These are phyloP conservation scores for Eueides isabella DNA, from an alignment of 1,140 invertebrate species.

Conservation along the genomic window DNA sequence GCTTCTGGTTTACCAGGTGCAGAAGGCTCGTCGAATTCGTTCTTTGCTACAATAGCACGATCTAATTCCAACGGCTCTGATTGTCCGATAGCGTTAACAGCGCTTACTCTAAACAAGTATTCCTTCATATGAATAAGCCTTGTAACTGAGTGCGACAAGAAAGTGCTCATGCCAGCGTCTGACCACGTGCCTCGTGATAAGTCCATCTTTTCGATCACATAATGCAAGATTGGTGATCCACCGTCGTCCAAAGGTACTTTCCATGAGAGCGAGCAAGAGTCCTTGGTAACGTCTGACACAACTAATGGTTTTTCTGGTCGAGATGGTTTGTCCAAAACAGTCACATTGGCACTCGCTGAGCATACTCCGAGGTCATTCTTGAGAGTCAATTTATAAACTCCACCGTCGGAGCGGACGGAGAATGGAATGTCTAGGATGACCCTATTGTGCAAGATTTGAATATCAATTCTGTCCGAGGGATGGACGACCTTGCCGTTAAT, in stretches of 20 bases:
- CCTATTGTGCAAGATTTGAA: constrained; percentile 88
- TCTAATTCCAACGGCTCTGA: constrained; percentile 94
- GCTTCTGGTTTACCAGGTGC: constrained; percentile 94
- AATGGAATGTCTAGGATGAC: constrained; percentile 94
- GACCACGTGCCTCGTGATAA: constrained; percentile 96
- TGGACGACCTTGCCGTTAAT: constrained; percentile 91
- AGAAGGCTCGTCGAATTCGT: constrained; percentile 96
- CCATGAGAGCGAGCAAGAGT: constrained; percentile 94
- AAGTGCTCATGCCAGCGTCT: constrained; percentile 94
- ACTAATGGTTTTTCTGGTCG: constrained; percentile 93
- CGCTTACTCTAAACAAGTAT: constrained; percentile 95
- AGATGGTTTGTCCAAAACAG: constrained; percentile 94
- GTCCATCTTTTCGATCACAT: constrained; percentile 99
- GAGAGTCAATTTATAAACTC: constrained; percentile 92
- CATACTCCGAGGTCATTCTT: constrained; percentile 92
- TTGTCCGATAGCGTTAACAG: constrained; percentile 97
- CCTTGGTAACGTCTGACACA: constrained; percentile 93
- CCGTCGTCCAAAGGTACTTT: constrained; percentile 93
- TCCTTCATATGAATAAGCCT: constrained; percentile 96
- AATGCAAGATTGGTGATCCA: constrained; percentile 97
- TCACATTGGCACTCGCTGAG: constrained; percentile 92
- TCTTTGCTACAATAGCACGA: constrained; percentile 95
- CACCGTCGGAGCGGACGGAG: constrained; percentile 90
- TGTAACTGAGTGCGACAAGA: constrained; percentile 91
- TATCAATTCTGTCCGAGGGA: constrained; percentile 87